Evolutionary conservation across 2,888 invertebrate genomes (phyloP).

Genomic region (Eueremaeus valkanovi): DNA sequence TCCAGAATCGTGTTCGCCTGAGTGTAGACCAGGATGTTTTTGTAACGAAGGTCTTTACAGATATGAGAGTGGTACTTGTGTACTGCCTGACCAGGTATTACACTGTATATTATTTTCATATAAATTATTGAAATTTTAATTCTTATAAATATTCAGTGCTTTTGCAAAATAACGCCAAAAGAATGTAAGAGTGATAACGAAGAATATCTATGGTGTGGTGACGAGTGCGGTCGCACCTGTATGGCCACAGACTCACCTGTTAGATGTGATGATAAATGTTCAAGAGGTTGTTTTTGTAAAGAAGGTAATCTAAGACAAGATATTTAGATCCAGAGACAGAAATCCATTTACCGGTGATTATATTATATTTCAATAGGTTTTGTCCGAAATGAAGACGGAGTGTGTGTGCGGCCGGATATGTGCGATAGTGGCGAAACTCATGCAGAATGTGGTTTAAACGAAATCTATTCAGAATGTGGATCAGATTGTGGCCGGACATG

Average conservation of each 20-base stretch:
- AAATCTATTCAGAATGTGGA: background rate
- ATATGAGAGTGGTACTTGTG: background rate
- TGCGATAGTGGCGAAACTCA: background rate
- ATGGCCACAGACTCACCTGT: background rate
- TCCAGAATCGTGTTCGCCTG: background rate
- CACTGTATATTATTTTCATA: too few species aligned
- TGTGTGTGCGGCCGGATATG: background rate
- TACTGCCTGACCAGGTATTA: background rate
- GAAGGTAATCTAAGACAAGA: too few species aligned
- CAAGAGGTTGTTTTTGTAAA: background rate
- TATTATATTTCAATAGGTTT: too few species aligned
- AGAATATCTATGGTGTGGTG: background rate
- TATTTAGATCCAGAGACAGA: too few species aligned
- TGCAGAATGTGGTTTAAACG: background rate
- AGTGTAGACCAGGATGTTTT: background rate
- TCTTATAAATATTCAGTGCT: too few species aligned
- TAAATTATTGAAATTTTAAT: too few species aligned
- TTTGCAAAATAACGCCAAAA: background rate
- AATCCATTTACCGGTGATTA: too few species aligned
- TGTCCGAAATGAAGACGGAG: background rate
- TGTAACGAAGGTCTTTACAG: background rate
- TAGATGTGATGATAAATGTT: background rate
- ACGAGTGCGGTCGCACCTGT: background rate
- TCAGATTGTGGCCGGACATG: background rate
- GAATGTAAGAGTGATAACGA: background rate